These are phyloP conservation scores for Orchestia grillus DNA, from an alignment of 1,140 invertebrate species.

Conservation along the genomic window DNA sequence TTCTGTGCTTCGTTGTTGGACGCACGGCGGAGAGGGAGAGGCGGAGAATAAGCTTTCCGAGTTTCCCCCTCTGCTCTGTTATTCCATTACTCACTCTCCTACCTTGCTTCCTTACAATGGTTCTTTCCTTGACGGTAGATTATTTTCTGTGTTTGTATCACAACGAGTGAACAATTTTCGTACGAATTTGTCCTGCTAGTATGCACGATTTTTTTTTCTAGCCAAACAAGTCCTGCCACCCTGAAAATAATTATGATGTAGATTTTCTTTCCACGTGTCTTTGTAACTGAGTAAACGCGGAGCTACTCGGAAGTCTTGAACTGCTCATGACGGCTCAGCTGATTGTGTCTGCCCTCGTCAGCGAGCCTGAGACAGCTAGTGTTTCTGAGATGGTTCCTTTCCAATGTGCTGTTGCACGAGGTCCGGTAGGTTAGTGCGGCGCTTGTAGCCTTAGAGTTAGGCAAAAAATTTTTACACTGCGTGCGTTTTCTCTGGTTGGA, in stretches of 20 bases:
- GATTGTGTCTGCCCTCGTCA: not conserved
- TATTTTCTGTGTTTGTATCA: not conserved
- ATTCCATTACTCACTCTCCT: not conserved
- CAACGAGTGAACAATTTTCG: not conserved
- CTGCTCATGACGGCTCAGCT: not conserved
- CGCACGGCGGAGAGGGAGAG: not conserved
- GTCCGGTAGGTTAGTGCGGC: too few relatives aligned
- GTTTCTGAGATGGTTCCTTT: not conserved
- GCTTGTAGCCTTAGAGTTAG: not conserved
- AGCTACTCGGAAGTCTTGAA: not conserved
- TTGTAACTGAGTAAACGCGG: not conserved
- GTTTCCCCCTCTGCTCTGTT: not conserved
- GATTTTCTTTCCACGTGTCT: not conserved
- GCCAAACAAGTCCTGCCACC: too few relatives aligned
- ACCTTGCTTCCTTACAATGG: not conserved
- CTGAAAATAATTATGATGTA: too few relatives aligned
- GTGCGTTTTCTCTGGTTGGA: not conserved
- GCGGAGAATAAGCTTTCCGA: not conserved
- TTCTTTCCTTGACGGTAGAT: too few relatives aligned
- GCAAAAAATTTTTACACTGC: not conserved
- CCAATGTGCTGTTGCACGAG: not conserved
- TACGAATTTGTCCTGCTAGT: not conserved
- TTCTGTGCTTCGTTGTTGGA: slow-evolving; percentile 14
- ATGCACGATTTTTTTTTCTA: not conserved
- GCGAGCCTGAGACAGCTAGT: not conserved